Evolutionary conservation across 1,140 invertebrate species (phyloP).

Genomic region (Anastrepha obliqua): DNA sequence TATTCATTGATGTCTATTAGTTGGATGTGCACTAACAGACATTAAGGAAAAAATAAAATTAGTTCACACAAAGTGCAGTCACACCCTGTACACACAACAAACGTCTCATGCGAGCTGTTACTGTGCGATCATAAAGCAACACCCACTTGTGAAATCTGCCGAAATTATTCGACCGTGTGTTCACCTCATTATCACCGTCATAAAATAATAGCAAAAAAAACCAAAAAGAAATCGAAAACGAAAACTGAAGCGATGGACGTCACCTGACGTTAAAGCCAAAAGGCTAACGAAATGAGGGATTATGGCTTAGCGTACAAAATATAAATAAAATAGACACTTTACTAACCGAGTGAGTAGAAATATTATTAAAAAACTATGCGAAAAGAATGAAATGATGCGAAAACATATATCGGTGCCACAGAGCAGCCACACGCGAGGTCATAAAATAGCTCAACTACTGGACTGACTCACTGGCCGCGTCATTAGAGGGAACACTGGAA

Average conservation of each 20-base stretch:
- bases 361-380: not conserved
- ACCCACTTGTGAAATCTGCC: not conserved
- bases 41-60: too few relatives aligned
- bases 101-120: not conserved
- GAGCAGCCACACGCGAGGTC: not conserved
- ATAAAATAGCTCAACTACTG: not conserved
- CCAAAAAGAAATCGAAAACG: not conserved
- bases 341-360: not conserved
- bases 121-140: not conserved
- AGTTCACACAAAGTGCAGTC: too few relatives aligned
- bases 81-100: too few relatives aligned
- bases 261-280: not conserved
- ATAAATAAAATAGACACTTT: not conserved
- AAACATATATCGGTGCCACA: not conserved
- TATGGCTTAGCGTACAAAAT: not conserved
- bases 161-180: not conserved
- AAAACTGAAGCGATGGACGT: not conserved
- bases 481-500: not conserved
- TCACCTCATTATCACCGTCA: constrained; percentile 16
- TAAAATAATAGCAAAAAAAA: constrained; percentile 11
- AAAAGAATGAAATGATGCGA: not conserved
- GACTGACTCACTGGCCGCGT: not conserved
- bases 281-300: not conserved
- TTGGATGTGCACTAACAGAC: too few relatives aligned
- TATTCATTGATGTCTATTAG: too few relatives aligned